Percentiles rank a stretch among this genome's conserved stretches.
Conservation (phyloP, 2,888 invertebrate genomes). For the Nymphalis urticae region DNA sequence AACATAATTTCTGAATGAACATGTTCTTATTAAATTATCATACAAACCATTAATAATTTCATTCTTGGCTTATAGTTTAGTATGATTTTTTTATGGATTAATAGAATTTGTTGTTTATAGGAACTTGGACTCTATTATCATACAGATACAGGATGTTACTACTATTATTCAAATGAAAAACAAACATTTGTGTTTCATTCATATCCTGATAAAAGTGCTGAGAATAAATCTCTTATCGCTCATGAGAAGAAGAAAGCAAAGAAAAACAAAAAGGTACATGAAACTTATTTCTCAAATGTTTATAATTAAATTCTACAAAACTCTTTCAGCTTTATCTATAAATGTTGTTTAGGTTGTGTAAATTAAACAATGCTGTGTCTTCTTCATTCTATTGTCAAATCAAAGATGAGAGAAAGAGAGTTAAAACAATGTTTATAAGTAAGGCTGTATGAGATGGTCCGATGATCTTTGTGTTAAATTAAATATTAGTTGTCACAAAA, state of each 20-base stretch:
- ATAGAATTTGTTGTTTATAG: conserved; percentile 65
- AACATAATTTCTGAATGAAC: too few relatives aligned
- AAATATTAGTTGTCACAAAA: too few relatives aligned
- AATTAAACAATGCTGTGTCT: too few relatives aligned
- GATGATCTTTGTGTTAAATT: too few relatives aligned
- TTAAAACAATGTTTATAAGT: too few relatives aligned
- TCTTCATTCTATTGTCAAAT: too few relatives aligned
- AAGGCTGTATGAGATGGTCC: too few relatives aligned
- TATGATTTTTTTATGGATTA: neutral
- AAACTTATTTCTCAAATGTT: neutral
- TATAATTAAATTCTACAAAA: neutral
- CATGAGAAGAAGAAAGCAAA: conserved; percentile 65
- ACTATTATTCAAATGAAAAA: conserved; percentile 88
- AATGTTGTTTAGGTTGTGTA: neutral
- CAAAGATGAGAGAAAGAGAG: too few relatives aligned
- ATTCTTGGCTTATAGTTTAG: neutral
- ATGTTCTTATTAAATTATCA: too few relatives aligned
- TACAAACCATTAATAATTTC: neutral
- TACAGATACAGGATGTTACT: conserved; percentile 91
- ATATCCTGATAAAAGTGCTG: conserved; percentile 81
- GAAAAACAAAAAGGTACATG: conserved; percentile 60
- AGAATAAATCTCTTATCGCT: conserved; percentile 52
- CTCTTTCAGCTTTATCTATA: neutral
- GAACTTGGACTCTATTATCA: conserved; percentile 94
- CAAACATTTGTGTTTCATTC: conserved; percentile 91